These are phyloP conservation scores for Strongylocentrotus purpuratus DNA, from an alignment of 35 echinoderm and acorn worm genomes.

Conservation along the genomic window DNA sequence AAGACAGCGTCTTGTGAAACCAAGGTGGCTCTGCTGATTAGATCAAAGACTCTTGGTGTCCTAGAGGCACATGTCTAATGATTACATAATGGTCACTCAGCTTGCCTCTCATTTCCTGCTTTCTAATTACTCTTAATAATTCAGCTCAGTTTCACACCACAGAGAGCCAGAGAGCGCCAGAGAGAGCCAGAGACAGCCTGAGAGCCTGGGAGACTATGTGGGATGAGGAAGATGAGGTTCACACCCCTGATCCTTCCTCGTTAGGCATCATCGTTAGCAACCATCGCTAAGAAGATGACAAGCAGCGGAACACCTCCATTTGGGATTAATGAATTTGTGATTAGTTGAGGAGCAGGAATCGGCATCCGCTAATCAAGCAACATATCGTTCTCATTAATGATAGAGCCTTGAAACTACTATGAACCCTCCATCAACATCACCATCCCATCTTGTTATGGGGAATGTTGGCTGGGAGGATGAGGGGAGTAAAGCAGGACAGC, in stretches of 20 bases:
- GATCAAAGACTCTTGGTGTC: not conserved
- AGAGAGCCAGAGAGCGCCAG: not conserved
- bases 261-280: constrained; percentile 17
- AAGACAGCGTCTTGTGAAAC: not conserved
- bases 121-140: constrained; percentile 41
- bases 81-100: constrained; percentile 4
- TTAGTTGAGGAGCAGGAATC: not conserved
- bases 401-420: not conserved
- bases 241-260: not conserved
- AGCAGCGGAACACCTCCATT: constrained; percentile 7
- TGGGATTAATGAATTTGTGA: constrained; percentile 11
- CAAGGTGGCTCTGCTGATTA: not conserved
- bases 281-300: not conserved
- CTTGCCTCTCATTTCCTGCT: constrained; percentile 17
- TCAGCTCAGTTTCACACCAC: not conserved
- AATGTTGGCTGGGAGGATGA: not conserved
- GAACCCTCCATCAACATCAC: not conserved
- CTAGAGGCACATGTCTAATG: not conserved
- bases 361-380: not conserved
- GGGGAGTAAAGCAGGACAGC: not conserved
- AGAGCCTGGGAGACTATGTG: not conserved
- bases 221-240: not conserved
- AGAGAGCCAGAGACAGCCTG: too few relatives aligned
- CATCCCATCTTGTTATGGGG: not conserved
- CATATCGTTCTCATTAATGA: not conserved